phyloP scores from a whole-genome alignment of 2,888 invertebrate species.

The Eurytoma californica region DNA sequence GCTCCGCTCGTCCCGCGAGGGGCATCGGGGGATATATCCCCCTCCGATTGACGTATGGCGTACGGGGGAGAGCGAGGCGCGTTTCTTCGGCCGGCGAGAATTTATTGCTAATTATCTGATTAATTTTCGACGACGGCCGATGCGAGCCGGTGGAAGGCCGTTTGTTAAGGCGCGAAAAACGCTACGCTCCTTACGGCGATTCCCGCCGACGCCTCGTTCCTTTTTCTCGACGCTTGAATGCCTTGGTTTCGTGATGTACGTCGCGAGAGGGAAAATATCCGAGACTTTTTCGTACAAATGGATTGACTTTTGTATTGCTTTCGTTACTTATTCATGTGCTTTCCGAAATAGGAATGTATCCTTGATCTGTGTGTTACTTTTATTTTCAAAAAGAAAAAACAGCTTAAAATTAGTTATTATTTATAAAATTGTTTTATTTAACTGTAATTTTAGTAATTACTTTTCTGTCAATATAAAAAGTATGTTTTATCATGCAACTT shows the following conservation, averaged over 20 bases:
- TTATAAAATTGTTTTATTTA: too few species aligned
- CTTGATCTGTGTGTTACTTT: too few species aligned
- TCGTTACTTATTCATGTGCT: too few species aligned
- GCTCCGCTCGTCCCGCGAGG: conserved; percentile 20
- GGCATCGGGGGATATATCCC: not conserved
- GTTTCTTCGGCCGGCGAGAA: conserved; percentile 13
- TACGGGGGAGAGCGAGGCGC: not conserved
- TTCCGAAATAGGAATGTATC: too few species aligned
- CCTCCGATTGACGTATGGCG: conserved; percentile 41
- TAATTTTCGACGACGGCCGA: conserved; percentile 39
- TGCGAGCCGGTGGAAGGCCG: not conserved
- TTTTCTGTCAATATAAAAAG: too few species aligned
- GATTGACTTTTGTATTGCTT: not conserved
- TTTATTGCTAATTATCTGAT: conserved; percentile 56
- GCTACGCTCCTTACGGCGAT: conserved; percentile 4
- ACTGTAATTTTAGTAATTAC: too few species aligned
- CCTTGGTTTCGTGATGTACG: not conserved
- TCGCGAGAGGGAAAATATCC: not conserved
- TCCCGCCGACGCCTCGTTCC: not conserved
- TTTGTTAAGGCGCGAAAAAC: conserved; percentile 37
- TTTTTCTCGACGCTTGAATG: not conserved
- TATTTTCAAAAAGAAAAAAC: too few species aligned
- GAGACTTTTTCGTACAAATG: not conserved
- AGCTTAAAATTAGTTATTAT: too few species aligned
- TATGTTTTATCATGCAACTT: too few species aligned